These are phyloP conservation scores for Leontocebus nigricollis DNA, from an alignment of 2,797 vertebrate species.

Conservation along the genomic window DNA sequence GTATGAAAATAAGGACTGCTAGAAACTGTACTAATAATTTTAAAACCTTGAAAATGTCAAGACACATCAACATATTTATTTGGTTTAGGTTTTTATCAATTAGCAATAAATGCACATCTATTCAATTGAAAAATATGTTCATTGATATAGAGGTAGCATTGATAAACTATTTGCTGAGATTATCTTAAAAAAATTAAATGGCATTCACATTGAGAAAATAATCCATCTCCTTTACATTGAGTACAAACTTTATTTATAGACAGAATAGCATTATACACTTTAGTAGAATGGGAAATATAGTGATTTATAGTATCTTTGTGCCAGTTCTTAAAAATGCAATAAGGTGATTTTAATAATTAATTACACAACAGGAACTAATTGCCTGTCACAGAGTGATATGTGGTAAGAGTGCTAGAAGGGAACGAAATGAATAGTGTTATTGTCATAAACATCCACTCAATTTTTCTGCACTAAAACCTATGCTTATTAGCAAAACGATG, in stretches of 20 bases:
- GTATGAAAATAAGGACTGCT: neutral
- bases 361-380: slow-evolving; percentile 78
- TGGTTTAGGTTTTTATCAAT: slow-evolving; percentile 4
- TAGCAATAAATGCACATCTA: slow-evolving; percentile 38
- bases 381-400: slow-evolving; percentile 64
- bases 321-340: slow-evolving; percentile 59
- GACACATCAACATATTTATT: slow-evolving; percentile 45
- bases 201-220: slow-evolving; percentile 25
- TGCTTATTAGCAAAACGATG: neutral
- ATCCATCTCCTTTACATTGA: slow-evolving; percentile 54
- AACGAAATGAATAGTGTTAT: slow-evolving; percentile 67
- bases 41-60: slow-evolving; percentile 37
- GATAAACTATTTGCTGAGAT: slow-evolving; percentile 1
- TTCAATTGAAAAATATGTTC: neutral
- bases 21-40: slow-evolving; percentile 8
- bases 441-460: slow-evolving; percentile 72
- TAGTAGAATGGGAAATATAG: slow-evolving; percentile 51
- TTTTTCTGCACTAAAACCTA: slow-evolving; percentile 50
- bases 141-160: neutral
- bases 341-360: slow-evolving; percentile 79
- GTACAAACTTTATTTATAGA: slow-evolving; percentile 44
- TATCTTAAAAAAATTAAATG: slow-evolving; percentile 46
- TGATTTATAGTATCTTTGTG: slow-evolving; percentile 58
- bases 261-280: slow-evolving; percentile 34
- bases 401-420: slow-evolving; percentile 53